Base-by-base conservation (phyloP, 2,113 vertebrate genomes). In the Terrapene triunguis region DNA sequence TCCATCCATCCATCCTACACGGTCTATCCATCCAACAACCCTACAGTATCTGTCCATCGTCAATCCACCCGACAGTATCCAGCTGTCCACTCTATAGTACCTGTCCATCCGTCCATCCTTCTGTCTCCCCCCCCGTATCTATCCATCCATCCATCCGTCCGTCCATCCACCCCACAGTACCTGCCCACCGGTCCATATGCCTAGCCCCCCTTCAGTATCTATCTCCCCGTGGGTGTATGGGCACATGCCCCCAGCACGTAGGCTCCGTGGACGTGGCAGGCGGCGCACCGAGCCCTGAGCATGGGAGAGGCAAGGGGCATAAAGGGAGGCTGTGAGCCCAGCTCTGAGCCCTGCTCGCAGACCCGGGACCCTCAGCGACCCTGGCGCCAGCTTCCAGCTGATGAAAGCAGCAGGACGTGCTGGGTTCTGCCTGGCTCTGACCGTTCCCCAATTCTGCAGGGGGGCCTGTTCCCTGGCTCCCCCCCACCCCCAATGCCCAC, bases 361-460 rank as follows among this genome's bases (percentile, higher is more conserved):
- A 17, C 16, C 1, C 0, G 1, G 22, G 32, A 6, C 3, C 27
- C 42, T 27, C 1, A 12, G 44, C 44, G 53, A 22, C 14, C 11
- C 14, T 79, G 62, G 2, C 2, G 0, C 0, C 0, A 11, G 51
- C 69, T 32, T 6, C 53, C 6, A 6, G 53, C 59, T 62, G 27
- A 62, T 62, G 59, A 29, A 29, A 13, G 59, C 27, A 27, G 19
- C 21, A 55, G 54, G 54, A 55, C 22, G 22, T 12, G 32, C 59
- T 65, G 59, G 59, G 29, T 65, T 65, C 27, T 59, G 57, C 27
- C 57, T 10, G 11, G 57, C 27, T 32, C 57, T 17, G 25, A 24
- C 5, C 21, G 25, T 44, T 76, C 47, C 53, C 59, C 74, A 44
- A 25, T 1, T 32, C 82, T 89, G 57, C 38, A 14, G 13, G 62